Evolutionary conservation across 2,888 invertebrate genomes (phyloP).

Genomic region (Auanema freiburgensis): DNA sequence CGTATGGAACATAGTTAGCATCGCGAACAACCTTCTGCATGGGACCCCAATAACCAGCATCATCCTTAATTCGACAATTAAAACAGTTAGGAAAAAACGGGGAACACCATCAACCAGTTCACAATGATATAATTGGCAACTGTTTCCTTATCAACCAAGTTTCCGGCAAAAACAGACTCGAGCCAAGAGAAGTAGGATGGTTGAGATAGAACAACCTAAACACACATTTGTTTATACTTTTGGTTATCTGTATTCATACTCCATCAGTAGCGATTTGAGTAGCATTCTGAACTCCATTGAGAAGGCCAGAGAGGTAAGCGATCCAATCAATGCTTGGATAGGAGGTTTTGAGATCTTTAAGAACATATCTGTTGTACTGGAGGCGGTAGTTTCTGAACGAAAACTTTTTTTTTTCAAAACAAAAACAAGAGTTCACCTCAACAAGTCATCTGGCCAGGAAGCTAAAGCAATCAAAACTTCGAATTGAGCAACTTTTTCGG

Average conservation of each 20-base stretch:
- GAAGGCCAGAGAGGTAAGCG: conserved; percentile 31
- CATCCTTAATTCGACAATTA: conserved; percentile 23
- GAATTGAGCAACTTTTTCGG: conserved; percentile 21
- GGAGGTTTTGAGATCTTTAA: conserved; percentile 27
- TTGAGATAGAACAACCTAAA: conserved; percentile 44
- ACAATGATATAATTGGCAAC: conserved; percentile 52
- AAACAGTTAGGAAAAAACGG: neutral
- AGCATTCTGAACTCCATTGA: conserved; percentile 24
- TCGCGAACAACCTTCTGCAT: conserved; percentile 16
- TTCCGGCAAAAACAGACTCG: conserved; percentile 44
- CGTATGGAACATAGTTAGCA: conserved; percentile 38
- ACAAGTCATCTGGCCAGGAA: conserved; percentile 45
- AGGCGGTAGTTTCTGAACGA: conserved; percentile 46
- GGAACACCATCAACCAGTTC: conserved; percentile 20
- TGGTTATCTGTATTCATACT: conserved; percentile 1
- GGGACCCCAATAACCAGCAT: conserved; percentile 32
- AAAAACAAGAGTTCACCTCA: conserved; percentile 25
- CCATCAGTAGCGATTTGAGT: conserved; percentile 2
- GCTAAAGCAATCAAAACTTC: conserved; percentile 47
- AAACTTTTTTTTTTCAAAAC: neutral
- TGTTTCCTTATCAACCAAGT: conserved; percentile 22
- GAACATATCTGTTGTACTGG: conserved; percentile 54
- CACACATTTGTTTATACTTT: neutral
- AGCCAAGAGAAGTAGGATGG: conserved; percentile 56
- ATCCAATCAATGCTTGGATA: conserved; percentile 45